phyloP scores from a whole-genome alignment of 2,888 invertebrate species.

The Eubasilissa splendida region DNA sequence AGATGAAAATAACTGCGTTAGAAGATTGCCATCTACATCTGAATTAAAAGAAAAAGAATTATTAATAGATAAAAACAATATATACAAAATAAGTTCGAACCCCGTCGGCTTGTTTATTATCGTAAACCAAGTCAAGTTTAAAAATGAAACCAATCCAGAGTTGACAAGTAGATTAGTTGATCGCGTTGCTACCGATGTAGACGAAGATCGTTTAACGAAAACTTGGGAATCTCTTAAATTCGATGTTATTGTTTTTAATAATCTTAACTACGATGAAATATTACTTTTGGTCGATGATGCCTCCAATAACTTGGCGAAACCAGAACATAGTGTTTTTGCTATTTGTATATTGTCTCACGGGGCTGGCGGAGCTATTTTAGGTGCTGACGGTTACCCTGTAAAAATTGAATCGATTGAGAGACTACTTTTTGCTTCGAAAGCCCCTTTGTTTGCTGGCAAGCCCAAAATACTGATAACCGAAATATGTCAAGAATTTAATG shows the following conservation, averaged over 20 bases:
- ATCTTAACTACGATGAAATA: slow-evolving; percentile 60
- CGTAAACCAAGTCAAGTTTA: slow-evolving; percentile 65
- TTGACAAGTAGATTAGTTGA: slow-evolving; percentile 60
- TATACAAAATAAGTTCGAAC: not conserved
- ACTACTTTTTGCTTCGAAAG: slow-evolving; percentile 64
- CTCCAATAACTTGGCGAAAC: not conserved
- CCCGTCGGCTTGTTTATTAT: slow-evolving; percentile 64
- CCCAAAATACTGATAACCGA: slow-evolving; percentile 74
- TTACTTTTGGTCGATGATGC: not conserved
- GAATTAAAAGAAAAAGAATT: too few relatives aligned
- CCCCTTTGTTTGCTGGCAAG: slow-evolving; percentile 64
- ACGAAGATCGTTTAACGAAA: slow-evolving; percentile 61
- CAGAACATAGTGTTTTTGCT: slow-evolving; percentile 37
- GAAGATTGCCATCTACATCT: too few relatives aligned
- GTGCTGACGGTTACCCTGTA: slow-evolving; percentile 69
- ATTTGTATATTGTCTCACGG: slow-evolving; percentile 48
- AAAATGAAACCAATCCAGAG: slow-evolving; percentile 59
- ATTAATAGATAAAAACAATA: too few relatives aligned
- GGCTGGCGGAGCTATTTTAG: slow-evolving; percentile 68
- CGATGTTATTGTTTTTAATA: slow-evolving; percentile 60
- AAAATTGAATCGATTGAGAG: slow-evolving; percentile 66
- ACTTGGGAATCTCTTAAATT: slow-evolving; percentile 65
- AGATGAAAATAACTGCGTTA: too few relatives aligned
- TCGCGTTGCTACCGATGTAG: slow-evolving; percentile 64
- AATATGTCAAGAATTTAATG: slow-evolving; percentile 71